These are phyloP conservation scores for Eupristina koningsbergeri DNA, from an alignment of 1,140 invertebrate genomes.

Conservation along the genomic window DNA sequence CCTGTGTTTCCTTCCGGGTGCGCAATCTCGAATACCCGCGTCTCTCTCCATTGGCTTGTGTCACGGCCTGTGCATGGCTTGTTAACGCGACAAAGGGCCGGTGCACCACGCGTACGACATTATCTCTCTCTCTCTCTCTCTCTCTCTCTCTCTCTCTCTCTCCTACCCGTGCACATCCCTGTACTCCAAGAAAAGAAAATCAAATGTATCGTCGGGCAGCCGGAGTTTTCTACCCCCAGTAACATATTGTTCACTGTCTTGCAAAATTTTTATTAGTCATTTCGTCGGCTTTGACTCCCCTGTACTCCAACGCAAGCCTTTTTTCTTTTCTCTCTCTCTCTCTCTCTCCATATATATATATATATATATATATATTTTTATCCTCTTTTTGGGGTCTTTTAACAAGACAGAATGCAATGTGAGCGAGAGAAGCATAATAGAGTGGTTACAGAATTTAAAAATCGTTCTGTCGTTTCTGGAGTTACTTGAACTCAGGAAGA, in stretches of 20 bases:
- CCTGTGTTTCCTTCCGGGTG: conserved; percentile 18
- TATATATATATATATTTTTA: neutral
- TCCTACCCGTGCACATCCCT: too few species aligned
- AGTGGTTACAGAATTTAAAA: conserved; percentile 3
- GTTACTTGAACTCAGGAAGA: neutral
- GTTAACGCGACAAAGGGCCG: conserved; percentile 34
- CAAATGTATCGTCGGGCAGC: conserved; percentile 11
- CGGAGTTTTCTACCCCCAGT: neutral
- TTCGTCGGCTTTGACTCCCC: conserved; percentile 11
- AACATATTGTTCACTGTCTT: conserved; percentile 25
- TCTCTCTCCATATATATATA: neutral
- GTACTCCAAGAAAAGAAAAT: conserved; percentile 44
- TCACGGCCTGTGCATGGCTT: conserved; percentile 23
- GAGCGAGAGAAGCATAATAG: conserved; percentile 17
- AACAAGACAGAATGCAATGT: neutral
- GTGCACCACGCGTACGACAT: neutral
- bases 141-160: too few species aligned
- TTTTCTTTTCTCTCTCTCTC: neutral
- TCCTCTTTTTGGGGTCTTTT: neutral
- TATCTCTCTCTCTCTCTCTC: too few species aligned
- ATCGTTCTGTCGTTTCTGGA: conserved; percentile 1
- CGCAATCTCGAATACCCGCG: conserved; percentile 12
- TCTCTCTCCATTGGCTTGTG: conserved; percentile 41
- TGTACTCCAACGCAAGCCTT: neutral
- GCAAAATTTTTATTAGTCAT: conserved; percentile 51